A percentile compares a stretch with the other conserved stretches of the same genome.
Evolutionary conservation across 2,888 invertebrate species (phyloP).

Genomic region (Protodeltote pygarga): DNA sequence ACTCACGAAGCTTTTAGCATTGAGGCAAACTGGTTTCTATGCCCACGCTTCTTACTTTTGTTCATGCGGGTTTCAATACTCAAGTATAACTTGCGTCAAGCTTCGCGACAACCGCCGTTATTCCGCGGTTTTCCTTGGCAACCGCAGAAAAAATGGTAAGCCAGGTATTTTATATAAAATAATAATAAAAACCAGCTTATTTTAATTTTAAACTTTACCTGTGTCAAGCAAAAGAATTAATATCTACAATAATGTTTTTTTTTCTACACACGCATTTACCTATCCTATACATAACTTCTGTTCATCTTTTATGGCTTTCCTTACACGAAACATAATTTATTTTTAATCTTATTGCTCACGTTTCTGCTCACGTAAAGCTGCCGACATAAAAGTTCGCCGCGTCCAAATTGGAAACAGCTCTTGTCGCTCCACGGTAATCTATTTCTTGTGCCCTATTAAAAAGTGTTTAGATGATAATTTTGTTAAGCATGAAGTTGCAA

Average conservation of each 20-base stretch:
- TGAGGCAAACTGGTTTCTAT: constrained; percentile 7
- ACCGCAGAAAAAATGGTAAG: constrained; percentile 38
- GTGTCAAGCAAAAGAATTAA: neutral
- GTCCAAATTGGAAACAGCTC: constrained; percentile 78
- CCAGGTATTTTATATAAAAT: constrained; percentile 31
- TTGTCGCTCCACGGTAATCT: constrained; percentile 63
- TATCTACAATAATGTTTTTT: constrained; percentile 2
- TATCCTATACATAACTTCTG: constrained; percentile 47
- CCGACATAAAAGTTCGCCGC: constrained; percentile 82
- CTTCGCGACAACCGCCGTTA: constrained; percentile 18
- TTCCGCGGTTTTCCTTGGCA: constrained; percentile 37
- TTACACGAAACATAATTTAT: constrained; percentile 78
- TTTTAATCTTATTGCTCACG: constrained; percentile 83
- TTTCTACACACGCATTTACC: constrained; percentile 1
- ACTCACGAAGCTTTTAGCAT: constrained; percentile 25
- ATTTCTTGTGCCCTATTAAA: constrained; percentile 49
- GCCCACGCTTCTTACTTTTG: constrained; percentile 33
- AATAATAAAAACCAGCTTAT: constrained; percentile 24
- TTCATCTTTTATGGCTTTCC: constrained; percentile 62
- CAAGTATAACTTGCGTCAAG: constrained; percentile 35
- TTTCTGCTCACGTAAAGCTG: constrained; percentile 83
- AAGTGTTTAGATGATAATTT: constrained; percentile 35
- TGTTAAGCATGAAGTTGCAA: constrained; percentile 15
- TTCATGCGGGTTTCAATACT: constrained; percentile 40
- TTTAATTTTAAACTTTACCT: constrained; percentile 1